These are phyloP conservation scores for Brachionus koreanus DNA, from an alignment of 1,140 invertebrate genomes.

Conservation along the genomic window DNA sequence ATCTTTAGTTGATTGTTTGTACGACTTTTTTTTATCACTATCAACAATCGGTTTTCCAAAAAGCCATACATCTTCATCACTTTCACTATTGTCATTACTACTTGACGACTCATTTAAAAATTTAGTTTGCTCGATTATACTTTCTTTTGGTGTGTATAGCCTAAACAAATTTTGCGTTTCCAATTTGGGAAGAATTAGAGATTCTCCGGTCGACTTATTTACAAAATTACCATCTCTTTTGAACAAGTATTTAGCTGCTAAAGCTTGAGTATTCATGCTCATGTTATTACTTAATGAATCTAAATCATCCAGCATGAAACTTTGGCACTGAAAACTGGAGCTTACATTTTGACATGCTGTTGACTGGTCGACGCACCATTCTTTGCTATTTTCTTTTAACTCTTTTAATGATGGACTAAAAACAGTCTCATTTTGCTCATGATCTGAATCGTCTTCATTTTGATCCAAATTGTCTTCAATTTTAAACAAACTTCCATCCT, in stretches of 20 bases:
- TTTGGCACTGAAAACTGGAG: not conserved
- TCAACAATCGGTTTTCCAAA: conserved; percentile 4
- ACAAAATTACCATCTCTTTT: not conserved
- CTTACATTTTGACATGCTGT: not conserved
- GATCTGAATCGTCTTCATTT: not conserved
- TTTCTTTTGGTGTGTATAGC: not conserved
- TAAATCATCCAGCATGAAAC: conserved; percentile 15
- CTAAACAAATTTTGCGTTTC: conserved; percentile 26
- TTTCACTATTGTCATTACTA: not conserved
- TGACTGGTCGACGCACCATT: not conserved
- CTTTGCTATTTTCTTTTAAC: not conserved
- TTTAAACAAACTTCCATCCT: conserved; percentile 11
- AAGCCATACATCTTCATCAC: conserved; percentile 24
- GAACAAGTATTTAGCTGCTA: conserved; percentile 2
- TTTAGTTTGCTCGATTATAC: not conserved
- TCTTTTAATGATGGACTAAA: conserved; percentile 22
- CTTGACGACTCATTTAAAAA: not conserved
- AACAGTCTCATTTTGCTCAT: not conserved
- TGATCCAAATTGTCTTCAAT: not conserved
- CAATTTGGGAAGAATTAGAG: not conserved
- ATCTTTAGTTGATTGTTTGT: not conserved
- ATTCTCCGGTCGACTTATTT: not conserved
- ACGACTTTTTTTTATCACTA: conserved; percentile 2
- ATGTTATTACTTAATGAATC: not conserved
- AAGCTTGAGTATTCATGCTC: conserved; percentile 24